phyloP scores from a whole-genome alignment of 2,113 vertebrate species.

The Condylura cristata region DNA sequence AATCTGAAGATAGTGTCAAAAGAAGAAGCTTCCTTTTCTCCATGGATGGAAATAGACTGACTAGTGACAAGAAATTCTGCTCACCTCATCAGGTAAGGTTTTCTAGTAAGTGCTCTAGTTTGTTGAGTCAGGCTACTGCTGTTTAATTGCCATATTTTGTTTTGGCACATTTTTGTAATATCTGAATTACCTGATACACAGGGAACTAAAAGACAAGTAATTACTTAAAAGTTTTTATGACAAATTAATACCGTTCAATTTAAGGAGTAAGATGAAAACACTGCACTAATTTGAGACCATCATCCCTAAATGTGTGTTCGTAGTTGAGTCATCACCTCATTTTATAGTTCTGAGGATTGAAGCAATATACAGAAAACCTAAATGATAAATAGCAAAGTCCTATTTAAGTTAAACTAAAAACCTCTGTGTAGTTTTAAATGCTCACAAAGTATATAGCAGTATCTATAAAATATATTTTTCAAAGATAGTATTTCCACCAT shows the following conservation, averaged over 20 bases:
- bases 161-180: background rate
- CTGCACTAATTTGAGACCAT: background rate
- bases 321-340: background rate
- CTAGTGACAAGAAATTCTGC: slow-evolving; percentile 92
- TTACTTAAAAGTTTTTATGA: background rate
- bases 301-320: background rate
- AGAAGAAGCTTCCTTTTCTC: slow-evolving; percentile 90
- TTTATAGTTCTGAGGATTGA: background rate
- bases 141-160: background rate
- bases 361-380: background rate
- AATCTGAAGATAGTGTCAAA: slow-evolving; percentile 92
- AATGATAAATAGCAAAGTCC: background rate
- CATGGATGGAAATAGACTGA: slow-evolving; percentile 89
- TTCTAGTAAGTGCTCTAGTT: background rate
- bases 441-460: background rate
- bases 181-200: background rate
- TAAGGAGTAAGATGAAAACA: background rate
- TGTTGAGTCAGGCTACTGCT: background rate
- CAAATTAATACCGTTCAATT: background rate
- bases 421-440: background rate
- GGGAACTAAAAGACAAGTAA: background rate
- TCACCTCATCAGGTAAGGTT: slow-evolving; percentile 93
- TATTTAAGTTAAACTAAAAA: slow-evolving; percentile 7
- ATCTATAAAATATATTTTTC: background rate
- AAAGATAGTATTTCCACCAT: background rate